Evolutionary conservation across 1,140 invertebrate genomes (phyloP), one percentile per base, ranked within the genome.

Genomic region (Parapsyche elsis): DNA sequence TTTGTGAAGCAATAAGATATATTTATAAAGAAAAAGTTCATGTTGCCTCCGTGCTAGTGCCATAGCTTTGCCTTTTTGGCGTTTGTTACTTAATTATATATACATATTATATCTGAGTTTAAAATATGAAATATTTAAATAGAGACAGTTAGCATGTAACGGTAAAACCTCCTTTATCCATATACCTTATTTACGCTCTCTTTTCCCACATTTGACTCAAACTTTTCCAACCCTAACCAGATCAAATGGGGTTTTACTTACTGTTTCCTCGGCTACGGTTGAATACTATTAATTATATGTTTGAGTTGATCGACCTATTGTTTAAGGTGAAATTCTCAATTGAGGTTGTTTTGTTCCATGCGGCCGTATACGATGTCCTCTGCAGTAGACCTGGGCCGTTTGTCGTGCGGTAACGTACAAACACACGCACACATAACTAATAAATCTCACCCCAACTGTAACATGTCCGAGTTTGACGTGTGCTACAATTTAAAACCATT

Each of bases 371-470:
- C 87, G 88, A 87, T 88, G 88, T 86, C 88, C 86, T 87, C 87
- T 87, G 88, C 90, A 91, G 91, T 90, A 90, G 91, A 92, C 86
- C 89, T 89, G 87, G 88, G 87, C 86, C 88, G 87, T 85, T 89
- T 91, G 84, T 90, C 90, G 86, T 88, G 90, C 86, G 91, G 91
- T 90, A 92, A 91, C 88, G 90, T 91, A 91, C 90, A 90, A 88
- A 89, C 91, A 90, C 90, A 91, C 88, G 90, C 90, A 87, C 89
- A 88, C 88, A 87, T 86, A 87, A 87, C 89, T 90, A 89, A 90
- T 88, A 86, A 86, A 85, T 83, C 85, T 81, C 87, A 87, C 83
- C 85, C 83, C 86, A 87, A 86, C 85, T 85, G 85, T 84, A 86
- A 80, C 79, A 78, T 80, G 30, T 83, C 82, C 23, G 67, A 83